phyloP scores from a whole-genome alignment of 2,113 vertebrate species.

The Vombatus ursinus region DNA sequence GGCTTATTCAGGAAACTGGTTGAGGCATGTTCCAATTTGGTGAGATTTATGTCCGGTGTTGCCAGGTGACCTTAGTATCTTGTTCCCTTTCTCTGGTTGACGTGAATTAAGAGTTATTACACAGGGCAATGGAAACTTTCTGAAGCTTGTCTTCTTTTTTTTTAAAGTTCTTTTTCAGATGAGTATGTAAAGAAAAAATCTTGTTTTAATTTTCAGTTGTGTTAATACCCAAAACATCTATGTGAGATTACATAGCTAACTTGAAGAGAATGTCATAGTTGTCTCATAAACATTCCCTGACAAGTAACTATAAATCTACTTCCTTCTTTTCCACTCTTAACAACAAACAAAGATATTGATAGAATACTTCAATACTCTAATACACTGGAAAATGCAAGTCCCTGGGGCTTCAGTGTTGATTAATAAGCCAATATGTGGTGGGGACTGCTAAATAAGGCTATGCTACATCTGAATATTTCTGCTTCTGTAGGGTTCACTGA shows the following conservation, averaged over 20 bases:
- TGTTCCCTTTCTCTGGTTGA: constrained; percentile 34
- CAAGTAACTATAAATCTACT: background rate
- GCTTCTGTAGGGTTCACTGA: background rate
- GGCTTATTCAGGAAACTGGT: constrained; percentile 22
- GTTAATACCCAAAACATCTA: background rate
- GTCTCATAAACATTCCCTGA: background rate
- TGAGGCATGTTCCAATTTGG: constrained; percentile 46
- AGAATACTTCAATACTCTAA: background rate
- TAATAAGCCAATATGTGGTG: background rate
- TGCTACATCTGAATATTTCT: background rate
- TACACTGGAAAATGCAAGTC: background rate
- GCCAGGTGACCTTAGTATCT: background rate
- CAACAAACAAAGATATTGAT: background rate
- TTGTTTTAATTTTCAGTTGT: background rate
- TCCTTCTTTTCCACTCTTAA: background rate
- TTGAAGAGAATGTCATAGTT: background rate
- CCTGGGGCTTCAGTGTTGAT: background rate
- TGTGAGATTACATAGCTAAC: constrained; percentile 33
- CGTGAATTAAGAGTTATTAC: constrained; percentile 52
- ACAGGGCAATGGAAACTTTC: constrained; percentile 34
- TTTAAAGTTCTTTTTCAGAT: background rate
- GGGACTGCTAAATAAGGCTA: background rate
- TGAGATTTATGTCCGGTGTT: constrained; percentile 38
- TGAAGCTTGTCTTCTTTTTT: background rate
- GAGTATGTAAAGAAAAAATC: background rate